These are phyloP conservation scores for Antrozous pallidus DNA, from an alignment of 2,797 vertebrate species.

Conservation along the genomic window DNA sequence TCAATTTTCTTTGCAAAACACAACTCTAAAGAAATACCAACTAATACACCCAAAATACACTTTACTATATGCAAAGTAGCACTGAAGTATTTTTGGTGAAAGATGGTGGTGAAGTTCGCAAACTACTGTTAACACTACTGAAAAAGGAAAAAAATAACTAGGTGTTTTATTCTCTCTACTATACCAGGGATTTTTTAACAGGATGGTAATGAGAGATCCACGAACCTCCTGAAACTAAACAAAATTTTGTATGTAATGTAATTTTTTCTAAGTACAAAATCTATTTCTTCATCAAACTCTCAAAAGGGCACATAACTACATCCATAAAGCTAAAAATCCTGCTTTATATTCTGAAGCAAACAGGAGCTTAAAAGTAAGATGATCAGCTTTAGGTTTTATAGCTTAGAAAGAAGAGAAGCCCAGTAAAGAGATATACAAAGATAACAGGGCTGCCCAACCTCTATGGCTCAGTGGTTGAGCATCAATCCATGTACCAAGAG, in stretches of 20 bases:
- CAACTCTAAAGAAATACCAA: background rate
- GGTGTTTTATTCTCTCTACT: background rate
- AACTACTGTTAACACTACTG: background rate
- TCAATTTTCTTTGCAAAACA: background rate
- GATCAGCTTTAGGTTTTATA: background rate
- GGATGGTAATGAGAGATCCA: background rate
- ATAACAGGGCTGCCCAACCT: background rate
- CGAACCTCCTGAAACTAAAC: background rate
- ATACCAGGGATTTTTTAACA: background rate
- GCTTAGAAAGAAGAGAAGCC: background rate
- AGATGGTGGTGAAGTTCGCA: background rate
- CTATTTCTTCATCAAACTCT: background rate
- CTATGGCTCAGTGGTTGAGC: too few relatives aligned
- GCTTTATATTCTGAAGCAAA: background rate
- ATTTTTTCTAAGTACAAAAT: constrained; percentile 13
- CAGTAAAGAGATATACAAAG: background rate
- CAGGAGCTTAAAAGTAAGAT: constrained; percentile 16
- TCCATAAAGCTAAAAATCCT: constrained; percentile 18
- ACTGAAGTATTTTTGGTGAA: background rate
- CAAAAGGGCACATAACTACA: background rate
- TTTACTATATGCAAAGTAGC: background rate
- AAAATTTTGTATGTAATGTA: constrained; percentile 17
- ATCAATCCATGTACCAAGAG: too few relatives aligned
- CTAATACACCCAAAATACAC: background rate
- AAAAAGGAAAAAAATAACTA: background rate